Conservation (phyloP, 2,113 vertebrate genomes). For the Prochilodus magdalenae region DNA sequence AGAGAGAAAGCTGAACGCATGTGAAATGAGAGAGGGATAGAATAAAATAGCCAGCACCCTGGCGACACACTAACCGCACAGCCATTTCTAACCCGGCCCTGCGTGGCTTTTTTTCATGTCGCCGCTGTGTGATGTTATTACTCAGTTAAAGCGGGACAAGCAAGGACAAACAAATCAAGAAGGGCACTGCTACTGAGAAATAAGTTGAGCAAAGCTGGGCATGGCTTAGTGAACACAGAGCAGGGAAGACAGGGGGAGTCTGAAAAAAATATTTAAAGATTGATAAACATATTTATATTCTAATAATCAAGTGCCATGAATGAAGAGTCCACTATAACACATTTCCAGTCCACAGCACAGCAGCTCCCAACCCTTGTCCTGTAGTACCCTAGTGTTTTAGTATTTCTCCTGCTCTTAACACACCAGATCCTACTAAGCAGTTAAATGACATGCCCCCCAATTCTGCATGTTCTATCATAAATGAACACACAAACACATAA, state of each 20-base stretch:
- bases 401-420: no score
- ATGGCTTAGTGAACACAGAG: conserved; percentile 5
- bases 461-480: no score
- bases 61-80: conserved; percentile 22
- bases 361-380: no score
- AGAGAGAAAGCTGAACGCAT: conserved; percentile 27
- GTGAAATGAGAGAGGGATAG: conserved; percentile 29
- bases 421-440: no score
- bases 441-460: no score
- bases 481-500: neutral
- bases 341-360: no score
- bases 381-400: no score
- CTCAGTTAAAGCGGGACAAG: neutral
- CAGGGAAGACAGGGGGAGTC: neutral
- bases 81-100: neutral
- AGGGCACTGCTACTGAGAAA: conserved; percentile 8
- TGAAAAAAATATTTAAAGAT: conserved; percentile 11
- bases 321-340: no score
- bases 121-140: neutral
- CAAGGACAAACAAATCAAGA: neutral
- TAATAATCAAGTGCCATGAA: no score
- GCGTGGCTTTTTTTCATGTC: neutral
- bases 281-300: neutral
- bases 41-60: conserved; percentile 12
- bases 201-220: neutral